These are phyloP conservation scores for Geococcyx californianus DNA, from an alignment of 2,113 vertebrate genomes.

Conservation along the genomic window DNA sequence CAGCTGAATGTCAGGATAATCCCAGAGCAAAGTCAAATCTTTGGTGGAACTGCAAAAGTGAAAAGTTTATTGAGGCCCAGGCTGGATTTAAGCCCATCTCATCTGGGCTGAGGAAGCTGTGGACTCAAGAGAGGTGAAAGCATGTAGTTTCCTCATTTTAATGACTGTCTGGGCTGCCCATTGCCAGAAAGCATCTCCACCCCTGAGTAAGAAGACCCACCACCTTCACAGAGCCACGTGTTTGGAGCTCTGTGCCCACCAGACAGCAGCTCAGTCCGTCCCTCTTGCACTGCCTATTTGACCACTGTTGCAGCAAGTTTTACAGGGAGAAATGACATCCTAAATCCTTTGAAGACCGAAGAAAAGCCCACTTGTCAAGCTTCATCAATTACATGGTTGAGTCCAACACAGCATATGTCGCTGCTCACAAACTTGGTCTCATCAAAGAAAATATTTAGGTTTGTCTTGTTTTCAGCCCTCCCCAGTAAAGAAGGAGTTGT, in stretches of 20 bases:
- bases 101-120: not conserved
- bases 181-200: not conserved
- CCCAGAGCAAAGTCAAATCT: not conserved
- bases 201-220: not conserved
- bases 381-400: not conserved
- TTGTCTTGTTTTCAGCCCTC: not conserved
- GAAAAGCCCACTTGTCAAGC: not conserved
- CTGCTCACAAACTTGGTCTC: not conserved
- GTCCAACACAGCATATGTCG: not conserved
- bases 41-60: not conserved
- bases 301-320: not conserved
- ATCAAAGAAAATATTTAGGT: not conserved
- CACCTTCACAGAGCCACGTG: not conserved
- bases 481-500: not conserved
- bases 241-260: not conserved
- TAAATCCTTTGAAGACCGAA: not conserved
- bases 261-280: not conserved
- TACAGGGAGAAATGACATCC: not conserved
- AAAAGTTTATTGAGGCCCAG: not conserved
- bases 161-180: not conserved
- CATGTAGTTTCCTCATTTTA: not conserved
- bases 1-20: not conserved
- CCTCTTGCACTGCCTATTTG: not conserved
- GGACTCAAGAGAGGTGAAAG: not conserved
- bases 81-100: not conserved